Base-by-base conservation (phyloP, 2,113 vertebrate genomes). In the Entomyzon cyanotis region DNA sequence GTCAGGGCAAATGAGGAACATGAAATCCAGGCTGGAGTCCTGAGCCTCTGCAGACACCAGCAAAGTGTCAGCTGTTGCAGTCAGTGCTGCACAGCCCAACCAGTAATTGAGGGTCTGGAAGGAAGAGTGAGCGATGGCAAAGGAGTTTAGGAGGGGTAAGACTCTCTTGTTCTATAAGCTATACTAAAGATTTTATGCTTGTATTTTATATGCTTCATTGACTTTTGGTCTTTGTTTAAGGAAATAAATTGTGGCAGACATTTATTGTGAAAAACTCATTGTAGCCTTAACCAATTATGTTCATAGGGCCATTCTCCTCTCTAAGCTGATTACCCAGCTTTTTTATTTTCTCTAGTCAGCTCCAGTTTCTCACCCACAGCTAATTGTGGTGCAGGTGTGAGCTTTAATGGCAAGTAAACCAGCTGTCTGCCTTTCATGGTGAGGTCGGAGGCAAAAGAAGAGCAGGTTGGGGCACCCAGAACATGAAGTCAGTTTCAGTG, bases 31-130 rank as follows among this genome's bases (percentile, higher is more conserved):
- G 24, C 21, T 4, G 4, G 31, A 62, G 30, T 17, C 21, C 47
- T 20, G 31, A 63, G 41, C 37, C 25, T 18, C 59, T 42, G 41
- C 1, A 5, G 47, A n/a, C 0, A 4, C 7, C 46, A 76, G 58
- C 10, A 28, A n/a, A 68, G 24, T 4, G 15, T 31, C 5, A n/a
- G 5, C 9, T 30, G 12, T 67, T 4, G 1, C 25, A 47, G 53
- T 20, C 17, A 0, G 0, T 27, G 23, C 17, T 46, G 33, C 52
- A 10, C 44, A 47, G 39, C 31, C 41, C 14, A 28, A 41, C 2
- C 14, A 4, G 12, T 49, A n/a, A 33, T 0, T 39, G 15, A 35
- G 15, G 23, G 5, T 82, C 70, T 52, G 37, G 52, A 60, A 55
- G 25, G 22, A 46, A 47, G 33, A 68, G 7, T 8, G 44, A 67